Evolutionary conservation across 2,113 vertebrate species (phyloP).

Genomic region (Cairina moschata): DNA sequence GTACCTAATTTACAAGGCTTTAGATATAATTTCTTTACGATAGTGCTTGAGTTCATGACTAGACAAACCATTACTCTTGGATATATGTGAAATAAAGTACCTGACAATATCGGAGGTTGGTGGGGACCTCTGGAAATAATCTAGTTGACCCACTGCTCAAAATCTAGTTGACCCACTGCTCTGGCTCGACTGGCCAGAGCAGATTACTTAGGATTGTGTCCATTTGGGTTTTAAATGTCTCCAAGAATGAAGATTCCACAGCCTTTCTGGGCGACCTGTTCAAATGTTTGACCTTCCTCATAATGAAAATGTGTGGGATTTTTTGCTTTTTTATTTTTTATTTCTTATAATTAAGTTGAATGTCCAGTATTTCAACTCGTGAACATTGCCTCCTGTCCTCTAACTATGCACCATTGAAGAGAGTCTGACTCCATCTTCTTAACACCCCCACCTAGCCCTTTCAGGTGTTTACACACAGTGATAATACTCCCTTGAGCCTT

Average conservation of each 20-base stretch:
- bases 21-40: not conserved
- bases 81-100: not conserved
- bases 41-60: not conserved
- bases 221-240: not conserved
- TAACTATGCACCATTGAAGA: not conserved
- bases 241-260: not conserved
- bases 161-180: not conserved
- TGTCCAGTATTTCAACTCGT: not conserved
- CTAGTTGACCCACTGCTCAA: not conserved
- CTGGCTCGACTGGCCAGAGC: not conserved
- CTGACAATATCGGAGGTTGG: not conserved
- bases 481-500: too few relatives aligned
- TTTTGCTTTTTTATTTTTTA: not conserved
- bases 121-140: not conserved
- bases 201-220: not conserved
- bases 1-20: not conserved
- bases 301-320: not conserved
- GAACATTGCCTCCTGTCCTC: not conserved
- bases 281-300: not conserved
- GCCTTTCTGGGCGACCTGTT: not conserved
- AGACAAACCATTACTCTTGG: not conserved
- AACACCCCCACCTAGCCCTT: not conserved
- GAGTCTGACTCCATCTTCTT: not conserved
- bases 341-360: not conserved
- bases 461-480: too few relatives aligned